Base-by-base conservation (phyloP, 1,140 invertebrate species). In the Triops cancriformis region DNA sequence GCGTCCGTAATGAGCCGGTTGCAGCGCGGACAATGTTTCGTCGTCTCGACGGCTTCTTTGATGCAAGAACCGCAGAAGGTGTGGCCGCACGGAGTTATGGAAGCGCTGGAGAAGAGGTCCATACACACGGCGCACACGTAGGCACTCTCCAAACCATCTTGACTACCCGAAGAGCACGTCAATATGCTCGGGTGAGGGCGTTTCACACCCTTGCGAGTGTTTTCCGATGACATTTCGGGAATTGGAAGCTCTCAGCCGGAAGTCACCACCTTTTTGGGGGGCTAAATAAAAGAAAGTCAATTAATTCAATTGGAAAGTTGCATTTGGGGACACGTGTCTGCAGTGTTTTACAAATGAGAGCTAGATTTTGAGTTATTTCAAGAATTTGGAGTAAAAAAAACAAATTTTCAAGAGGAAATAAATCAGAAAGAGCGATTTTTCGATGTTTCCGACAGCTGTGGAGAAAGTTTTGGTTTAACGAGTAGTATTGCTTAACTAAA, bases 21-120 rank as follows among this genome's bases (percentile, higher is more conserved):
- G 84, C 95, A 97, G 83, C 95, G 94, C 1, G 96, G 95, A 86
- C 96, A 98, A 64, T 91, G 86, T 72, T 91, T 89, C 79, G 88
- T 90, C n/a, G 89, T 86, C 82, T 95, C 92, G 18, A 98, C 87
- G 3, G 91, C 90, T 81, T 90, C 90, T 73, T 87, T 87, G 75
- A 98, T 94, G 84, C 96, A 98, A 73, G 87, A 87, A 83, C 90
- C 87, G 86, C 96, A 98, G 85, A 95, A 98, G 5, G 94, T 96
- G 84, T 98, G 96, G 1, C 96, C 96, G 86, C 96, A 98, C 80
- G 91, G 90, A 0, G 95, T 97, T 81, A 97, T 94, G 84, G 95
- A 91, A 1, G 95, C 94, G 85, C 96, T 95, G 77, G 91, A 91
- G 77, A 97, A 95, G 26, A 95, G 85, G 83, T 96, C 92, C 84